Evolutionary conservation across 2,888 invertebrate genomes (phyloP), one percentile per base, ranked within the genome.

Genomic region (Sycophila texana): DNA sequence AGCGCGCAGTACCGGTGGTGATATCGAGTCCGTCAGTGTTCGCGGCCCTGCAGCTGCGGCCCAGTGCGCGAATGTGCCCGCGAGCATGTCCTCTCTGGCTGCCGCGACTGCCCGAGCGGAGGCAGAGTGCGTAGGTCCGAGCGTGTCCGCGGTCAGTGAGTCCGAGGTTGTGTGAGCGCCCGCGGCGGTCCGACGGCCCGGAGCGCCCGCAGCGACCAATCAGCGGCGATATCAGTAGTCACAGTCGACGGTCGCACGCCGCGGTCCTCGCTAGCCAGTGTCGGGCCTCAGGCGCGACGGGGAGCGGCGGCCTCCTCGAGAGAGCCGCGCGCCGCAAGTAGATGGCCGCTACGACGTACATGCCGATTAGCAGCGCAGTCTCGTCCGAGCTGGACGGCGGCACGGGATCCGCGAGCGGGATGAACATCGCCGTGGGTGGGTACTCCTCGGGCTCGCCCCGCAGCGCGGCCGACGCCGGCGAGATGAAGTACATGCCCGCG

Each of bases 301-400:
- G 26, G 16, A 30, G 60, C 60, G 22, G 53, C 14, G 53, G 53
- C 53, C 53, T 53, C 53, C 16, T 53, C 53, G 57, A 4, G 55
- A 47, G 55, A 63, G 61, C 47, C 7, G 65, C 20, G 51, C 61
- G 63, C 47, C 53, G 16, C 16, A 47, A 86, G 90, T 90, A 89
- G 95, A 97, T 97, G 97, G 97, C 97, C 94, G 97, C 97, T 93
- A 96, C 97, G 92, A 96, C 97, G 93, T 97, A 97, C 93, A 95
- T 97, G 94, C 93, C 94, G 91, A 95, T 96, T 75, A 93, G 93
- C 91, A 93, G 93, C 92, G 93, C 93, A 90, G 93, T 94, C 87
- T 94, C 95, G 91, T 94, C 96, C 92, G 96, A 96, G 90, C 91
- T 94, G 91, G 94, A 93, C 92, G 93, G 94, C 89, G 93, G 93